phyloP scores from a whole-genome alignment of 1,140 invertebrate species.

The Rhopalosiphum maidis region DNA sequence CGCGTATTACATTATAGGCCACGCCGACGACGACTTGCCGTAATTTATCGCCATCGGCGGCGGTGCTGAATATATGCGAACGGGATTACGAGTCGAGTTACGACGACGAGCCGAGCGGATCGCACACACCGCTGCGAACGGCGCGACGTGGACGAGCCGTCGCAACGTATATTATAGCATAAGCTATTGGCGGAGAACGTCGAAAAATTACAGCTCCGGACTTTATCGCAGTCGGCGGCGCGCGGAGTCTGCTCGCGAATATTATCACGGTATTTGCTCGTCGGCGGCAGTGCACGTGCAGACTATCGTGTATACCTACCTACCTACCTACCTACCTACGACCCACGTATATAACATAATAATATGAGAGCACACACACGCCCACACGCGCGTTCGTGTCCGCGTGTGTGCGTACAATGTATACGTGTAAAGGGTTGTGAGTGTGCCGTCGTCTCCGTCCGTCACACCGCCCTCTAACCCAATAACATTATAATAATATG shows the following conservation, averaged over 20 bases:
- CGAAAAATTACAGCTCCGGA: constrained; percentile 23
- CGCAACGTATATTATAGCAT: too few species aligned
- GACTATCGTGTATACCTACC: too few species aligned
- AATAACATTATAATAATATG: not conserved
- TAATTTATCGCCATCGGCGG: constrained; percentile 15
- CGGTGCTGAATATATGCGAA: constrained; percentile 28
- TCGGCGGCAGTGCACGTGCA: not conserved
- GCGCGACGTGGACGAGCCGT: too few species aligned
- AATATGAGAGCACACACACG: too few species aligned
- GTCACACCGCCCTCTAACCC: not conserved
- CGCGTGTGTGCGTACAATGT: too few species aligned
- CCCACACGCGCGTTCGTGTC: not conserved
- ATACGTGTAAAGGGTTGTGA: not conserved
- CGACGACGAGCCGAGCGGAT: not conserved
- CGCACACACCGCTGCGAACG: too few species aligned
- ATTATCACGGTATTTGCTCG: not conserved
- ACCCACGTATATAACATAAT: too few species aligned
- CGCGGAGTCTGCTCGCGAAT: not conserved
- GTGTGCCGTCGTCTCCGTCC: not conserved
- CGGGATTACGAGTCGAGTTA: constrained; percentile 33
- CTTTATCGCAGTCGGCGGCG: not conserved
- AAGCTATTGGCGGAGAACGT: constrained; percentile 1
- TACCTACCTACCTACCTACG: too few species aligned
- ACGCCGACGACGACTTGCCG: not conserved
- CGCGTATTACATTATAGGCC: not conserved